Conservation (phyloP, 2,888 invertebrate species). For the Euzetes globulus region DNA sequence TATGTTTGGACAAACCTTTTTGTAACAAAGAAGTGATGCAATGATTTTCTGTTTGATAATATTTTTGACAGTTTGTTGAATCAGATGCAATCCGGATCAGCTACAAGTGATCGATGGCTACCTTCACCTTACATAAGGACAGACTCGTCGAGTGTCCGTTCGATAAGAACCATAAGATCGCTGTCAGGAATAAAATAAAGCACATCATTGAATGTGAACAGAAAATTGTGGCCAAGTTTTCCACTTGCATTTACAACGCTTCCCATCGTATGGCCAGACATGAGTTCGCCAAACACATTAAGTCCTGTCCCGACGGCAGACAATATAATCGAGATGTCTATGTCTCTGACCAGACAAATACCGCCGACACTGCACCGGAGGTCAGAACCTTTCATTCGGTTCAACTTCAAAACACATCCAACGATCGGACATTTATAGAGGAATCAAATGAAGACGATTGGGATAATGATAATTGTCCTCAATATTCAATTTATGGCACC, state of each 20-base stretch:
- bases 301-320: slow-evolving; percentile 18
- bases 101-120: not conserved
- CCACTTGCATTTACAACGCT: slow-evolving; percentile 15
- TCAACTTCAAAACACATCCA: too few species aligned
- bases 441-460: not conserved
- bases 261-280: slow-evolving; percentile 18
- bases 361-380: too few species aligned
- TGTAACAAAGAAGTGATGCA: slow-evolving; percentile 6
- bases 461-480: slow-evolving; percentile 10
- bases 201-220: slow-evolving; percentile 10
- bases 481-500: not conserved
- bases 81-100: not conserved
- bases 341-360: too few species aligned
- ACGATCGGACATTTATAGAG: not conserved
- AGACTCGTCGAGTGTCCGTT: not conserved
- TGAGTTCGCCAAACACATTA: slow-evolving; percentile 5
- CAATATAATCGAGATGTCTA: not conserved
- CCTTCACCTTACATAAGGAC: not conserved
- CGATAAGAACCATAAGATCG: slow-evolving; percentile 9
- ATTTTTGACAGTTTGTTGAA: not conserved
- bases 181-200: not conserved
- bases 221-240: not conserved
- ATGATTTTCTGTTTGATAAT: not conserved
- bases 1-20: not conserved
- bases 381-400: too few species aligned